Conservation (phyloP, 2,113 vertebrate genomes). For the Coracopsis vasa region DNA sequence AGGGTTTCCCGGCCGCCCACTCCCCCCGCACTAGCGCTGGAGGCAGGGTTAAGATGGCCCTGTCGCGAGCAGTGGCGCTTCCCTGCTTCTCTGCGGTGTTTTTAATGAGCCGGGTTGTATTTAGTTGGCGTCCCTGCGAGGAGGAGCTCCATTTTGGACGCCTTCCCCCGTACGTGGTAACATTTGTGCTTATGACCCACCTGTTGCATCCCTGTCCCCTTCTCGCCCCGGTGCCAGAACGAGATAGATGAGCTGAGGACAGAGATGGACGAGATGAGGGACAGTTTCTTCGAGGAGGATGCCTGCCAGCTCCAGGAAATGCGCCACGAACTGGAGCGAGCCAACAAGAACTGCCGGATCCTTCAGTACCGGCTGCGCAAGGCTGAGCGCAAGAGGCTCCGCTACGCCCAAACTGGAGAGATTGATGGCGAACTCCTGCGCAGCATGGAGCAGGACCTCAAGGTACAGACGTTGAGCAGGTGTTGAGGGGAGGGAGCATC, state of each 20-base stretch:
- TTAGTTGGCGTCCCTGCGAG: background rate
- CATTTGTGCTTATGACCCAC: background rate
- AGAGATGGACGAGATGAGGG: conserved; percentile 99
- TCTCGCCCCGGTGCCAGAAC: conserved; percentile 63
- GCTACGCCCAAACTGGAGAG: conserved; percentile 90
- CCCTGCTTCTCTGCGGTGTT: background rate
- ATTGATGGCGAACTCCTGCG: conserved; percentile 92
- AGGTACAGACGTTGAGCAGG: conserved; percentile 70
- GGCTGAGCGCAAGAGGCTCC: conserved; percentile 91
- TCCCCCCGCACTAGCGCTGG: background rate
- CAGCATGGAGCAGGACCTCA: conserved; percentile 97
- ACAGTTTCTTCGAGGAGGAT: conserved; percentile 98
- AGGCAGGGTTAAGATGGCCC: background rate
- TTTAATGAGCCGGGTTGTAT: background rate
- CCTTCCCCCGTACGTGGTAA: background rate
- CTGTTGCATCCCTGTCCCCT: background rate
- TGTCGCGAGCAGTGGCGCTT: background rate
- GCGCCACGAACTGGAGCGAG: conserved; percentile 95
- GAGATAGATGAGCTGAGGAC: conserved; percentile 97
- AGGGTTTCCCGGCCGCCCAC: background rate
- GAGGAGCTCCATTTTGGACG: background rate
- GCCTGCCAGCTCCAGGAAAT: conserved; percentile 98
- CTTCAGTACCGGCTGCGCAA: conserved; percentile 97
- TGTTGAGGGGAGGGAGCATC: rapidly evolving
- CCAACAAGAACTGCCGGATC: conserved; percentile 98